phyloP scores from a whole-genome alignment of 2,797 vertebrate genomes.

The Denticeps clupeoides region DNA sequence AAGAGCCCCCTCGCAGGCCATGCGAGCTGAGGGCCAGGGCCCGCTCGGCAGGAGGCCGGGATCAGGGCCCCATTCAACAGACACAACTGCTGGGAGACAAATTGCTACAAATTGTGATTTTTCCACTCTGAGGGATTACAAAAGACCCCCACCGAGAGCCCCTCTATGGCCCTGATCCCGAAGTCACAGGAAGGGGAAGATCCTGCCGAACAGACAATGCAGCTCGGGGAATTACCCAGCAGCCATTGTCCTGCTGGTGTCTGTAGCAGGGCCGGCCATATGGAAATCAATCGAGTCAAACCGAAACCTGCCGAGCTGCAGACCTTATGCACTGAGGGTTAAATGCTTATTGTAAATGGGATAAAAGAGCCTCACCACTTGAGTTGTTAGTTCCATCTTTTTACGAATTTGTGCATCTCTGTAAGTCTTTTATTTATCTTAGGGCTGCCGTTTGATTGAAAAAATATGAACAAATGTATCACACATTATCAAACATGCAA shows the following conservation, averaged over 20 bases:
- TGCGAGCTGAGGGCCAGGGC: slow-evolving; percentile 2
- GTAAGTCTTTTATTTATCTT: no score
- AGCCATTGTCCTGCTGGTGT: slow-evolving; percentile 26
- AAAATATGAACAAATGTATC: no score
- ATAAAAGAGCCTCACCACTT: no score
- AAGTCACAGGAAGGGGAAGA: slow-evolving; percentile 23
- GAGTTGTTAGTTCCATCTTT: no score
- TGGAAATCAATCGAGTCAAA: slow-evolving; percentile 5
- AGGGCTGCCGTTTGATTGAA: no score
- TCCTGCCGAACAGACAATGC: slow-evolving; percentile 33
- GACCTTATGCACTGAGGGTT: not conserved
- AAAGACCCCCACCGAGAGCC: slow-evolving; percentile 34
- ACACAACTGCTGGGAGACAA: slow-evolving; percentile 50
- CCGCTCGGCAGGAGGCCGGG: slow-evolving; percentile 9
- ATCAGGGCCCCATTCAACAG: slow-evolving; percentile 33
- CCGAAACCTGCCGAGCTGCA: not conserved
- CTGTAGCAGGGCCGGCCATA: slow-evolving; percentile 14
- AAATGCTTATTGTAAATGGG: not conserved
- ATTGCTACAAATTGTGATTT: slow-evolving; percentile 59
- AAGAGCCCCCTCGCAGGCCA: slow-evolving; percentile 1
- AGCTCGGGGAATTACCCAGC: slow-evolving; percentile 32
- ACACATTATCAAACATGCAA: no score
- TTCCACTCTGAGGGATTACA: slow-evolving; percentile 57
- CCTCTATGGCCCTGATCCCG: slow-evolving; percentile 29
- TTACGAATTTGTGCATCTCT: no score